A percentile compares a stretch with the other conserved stretches of the same genome.
These are phyloP conservation scores for Orestias chungarensis DNA, from an alignment of 2,797 vertebrate species.

Conservation along the genomic window DNA sequence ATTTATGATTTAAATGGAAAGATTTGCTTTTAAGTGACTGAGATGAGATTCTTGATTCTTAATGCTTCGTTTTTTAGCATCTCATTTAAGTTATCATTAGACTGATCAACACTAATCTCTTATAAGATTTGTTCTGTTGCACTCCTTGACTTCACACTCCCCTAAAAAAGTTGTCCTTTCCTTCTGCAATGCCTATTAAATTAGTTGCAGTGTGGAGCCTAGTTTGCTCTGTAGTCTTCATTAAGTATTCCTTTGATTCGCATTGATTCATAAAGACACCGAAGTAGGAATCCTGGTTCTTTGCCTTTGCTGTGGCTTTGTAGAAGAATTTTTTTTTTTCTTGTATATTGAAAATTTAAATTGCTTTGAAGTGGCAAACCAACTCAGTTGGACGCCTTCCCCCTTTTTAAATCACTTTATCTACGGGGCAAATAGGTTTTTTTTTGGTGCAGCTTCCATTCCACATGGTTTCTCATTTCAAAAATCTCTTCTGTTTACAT, in stretches of 20 bases:
- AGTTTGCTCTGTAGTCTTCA: constrained; percentile 13
- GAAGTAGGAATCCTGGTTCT: constrained; percentile 12
- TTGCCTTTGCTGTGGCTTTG: constrained; percentile 22
- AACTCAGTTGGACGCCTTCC: constrained; percentile 17
- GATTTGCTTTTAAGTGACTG: too few species aligned
- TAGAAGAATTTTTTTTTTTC: constrained; percentile 45
- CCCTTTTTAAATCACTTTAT: constrained; percentile 22
- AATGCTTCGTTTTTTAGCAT: neutral
- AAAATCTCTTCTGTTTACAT: constrained; percentile 40
- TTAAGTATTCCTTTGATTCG: constrained; percentile 57
- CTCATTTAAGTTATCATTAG: neutral
- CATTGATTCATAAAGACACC: constrained; percentile 22
- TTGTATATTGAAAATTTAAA: constrained; percentile 47
- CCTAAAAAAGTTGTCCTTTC: neutral
- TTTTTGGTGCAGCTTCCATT: constrained; percentile 32
- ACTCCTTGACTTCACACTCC: neutral
- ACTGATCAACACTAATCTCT: neutral
- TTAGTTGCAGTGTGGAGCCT: constrained; percentile 25
- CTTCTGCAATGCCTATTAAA: constrained; percentile 34
- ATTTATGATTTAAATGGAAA: too few species aligned
- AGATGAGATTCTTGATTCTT: neutral
- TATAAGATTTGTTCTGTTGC: neutral
- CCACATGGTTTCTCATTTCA: constrained; percentile 14
- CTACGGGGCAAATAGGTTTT: constrained; percentile 16
- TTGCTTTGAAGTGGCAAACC: constrained; percentile 30